Evolutionary conservation across 2,888 invertebrate genomes (phyloP), one percentile per base, ranked within the genome.

Genomic region (Gibbula magus): DNA sequence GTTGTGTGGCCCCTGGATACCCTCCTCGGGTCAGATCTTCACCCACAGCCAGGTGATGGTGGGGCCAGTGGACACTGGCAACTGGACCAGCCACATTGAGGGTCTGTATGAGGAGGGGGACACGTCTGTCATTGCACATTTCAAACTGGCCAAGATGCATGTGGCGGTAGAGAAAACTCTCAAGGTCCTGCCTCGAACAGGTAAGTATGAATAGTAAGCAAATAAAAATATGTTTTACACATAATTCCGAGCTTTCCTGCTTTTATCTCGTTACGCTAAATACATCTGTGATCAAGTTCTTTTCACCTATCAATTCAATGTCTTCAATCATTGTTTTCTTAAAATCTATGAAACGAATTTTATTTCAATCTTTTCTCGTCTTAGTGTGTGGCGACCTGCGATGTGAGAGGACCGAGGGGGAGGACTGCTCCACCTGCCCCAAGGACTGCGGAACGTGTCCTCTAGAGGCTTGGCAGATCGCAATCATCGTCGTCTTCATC

Each of bases 1-100:
- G 10, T 80, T 89, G 16, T 91, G 91, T 83, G 90, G 90, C 7
- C 91, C 91, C 3, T 91, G 91, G 91, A 89, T 91, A 52, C 85
- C 86, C 2, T 82, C 89, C 10, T 77, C 56, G 53, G 90, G 90
- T 8, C 79, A 85, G 8, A 86, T 87, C 73, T 89, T 87, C 82
- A 91, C 91, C 20, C 91, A 91, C 77, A 90, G 90, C 0, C 80
- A 84, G 5, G 85, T 87, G 20, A 77, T 84, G 70, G 88, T 88
- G 25, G 91, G 91, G 0, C 79, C 83, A 7, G 79, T 87, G 0
- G 35, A 52, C 29, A 79, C 80, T 3, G 88, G 85, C 7, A 88
- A 87, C 81, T 90, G 90, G 90, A 88, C 87, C 0, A 86, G 85
- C 39, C 29, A 77, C 54, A 83, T 91, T 2, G 77, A 79, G 0